Conservation (phyloP, 2,113 vertebrate genomes). For the Penelope pileata region DNA sequence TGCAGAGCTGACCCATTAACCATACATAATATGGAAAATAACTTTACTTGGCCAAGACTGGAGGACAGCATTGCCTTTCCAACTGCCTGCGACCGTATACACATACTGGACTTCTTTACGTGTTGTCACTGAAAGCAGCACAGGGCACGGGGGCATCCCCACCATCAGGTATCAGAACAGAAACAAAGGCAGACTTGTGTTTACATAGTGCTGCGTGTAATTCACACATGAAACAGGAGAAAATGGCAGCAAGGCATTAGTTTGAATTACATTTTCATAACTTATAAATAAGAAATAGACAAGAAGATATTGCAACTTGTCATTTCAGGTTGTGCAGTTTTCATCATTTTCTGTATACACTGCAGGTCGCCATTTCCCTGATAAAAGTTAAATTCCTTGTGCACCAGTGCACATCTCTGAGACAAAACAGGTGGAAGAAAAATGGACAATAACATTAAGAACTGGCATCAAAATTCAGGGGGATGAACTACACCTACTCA, state of each 20-base stretch:
- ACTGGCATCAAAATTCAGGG: background rate
- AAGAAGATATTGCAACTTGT: background rate
- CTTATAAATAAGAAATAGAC: background rate
- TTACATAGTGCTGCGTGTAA: background rate
- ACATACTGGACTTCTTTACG: background rate
- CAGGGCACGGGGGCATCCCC: background rate
- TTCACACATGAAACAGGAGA: background rate
- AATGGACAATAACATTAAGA: background rate
- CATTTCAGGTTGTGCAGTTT: background rate
- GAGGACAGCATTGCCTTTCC: background rate
- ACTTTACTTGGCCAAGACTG: background rate
- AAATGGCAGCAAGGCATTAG: background rate
- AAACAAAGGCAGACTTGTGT: background rate
- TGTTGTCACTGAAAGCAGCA: background rate
- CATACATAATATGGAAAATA: rapidly evolving
- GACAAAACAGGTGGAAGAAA: background rate
- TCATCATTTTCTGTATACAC: background rate
- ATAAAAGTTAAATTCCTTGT: background rate
- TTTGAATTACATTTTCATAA: background rate
- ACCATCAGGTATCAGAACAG: background rate
- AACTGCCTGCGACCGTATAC: background rate
- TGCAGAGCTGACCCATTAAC: background rate
- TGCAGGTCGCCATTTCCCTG: background rate
- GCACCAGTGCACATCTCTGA: background rate
- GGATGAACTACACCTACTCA: background rate